Conservation (phyloP, 1,140 invertebrate species). For the Andrena cerasifolii region DNA sequence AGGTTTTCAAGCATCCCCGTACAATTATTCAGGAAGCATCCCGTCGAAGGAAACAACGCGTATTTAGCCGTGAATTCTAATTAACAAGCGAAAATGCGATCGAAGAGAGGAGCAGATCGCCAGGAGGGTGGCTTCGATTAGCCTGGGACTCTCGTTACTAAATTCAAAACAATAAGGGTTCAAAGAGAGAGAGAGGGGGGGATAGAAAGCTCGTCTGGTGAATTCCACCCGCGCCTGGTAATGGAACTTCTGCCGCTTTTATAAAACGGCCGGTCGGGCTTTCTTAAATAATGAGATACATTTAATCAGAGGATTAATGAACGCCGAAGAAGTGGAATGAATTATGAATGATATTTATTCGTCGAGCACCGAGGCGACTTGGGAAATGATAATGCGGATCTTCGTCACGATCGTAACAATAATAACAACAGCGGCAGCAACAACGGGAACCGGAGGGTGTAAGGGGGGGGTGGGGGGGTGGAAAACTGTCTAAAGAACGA, state of each 20-base stretch:
- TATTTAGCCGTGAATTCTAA: slow-evolving; percentile 43
- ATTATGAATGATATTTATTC: slow-evolving; percentile 79
- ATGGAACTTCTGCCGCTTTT: slow-evolving; percentile 65
- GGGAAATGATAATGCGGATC: slow-evolving; percentile 68
- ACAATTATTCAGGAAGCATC: slow-evolving; percentile 25
- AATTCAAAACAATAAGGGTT: slow-evolving; percentile 57
- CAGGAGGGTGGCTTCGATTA: slow-evolving; percentile 36
- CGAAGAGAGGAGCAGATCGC: slow-evolving; percentile 18
- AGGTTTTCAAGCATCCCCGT: background rate
- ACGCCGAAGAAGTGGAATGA: slow-evolving; percentile 75
- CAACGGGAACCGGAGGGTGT: background rate
- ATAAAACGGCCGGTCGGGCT: slow-evolving; percentile 54
- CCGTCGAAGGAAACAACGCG: slow-evolving; percentile 28
- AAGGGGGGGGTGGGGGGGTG: background rate
- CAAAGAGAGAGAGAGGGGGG: slow-evolving; percentile 35
- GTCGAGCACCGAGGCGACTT: slow-evolving; percentile 63
- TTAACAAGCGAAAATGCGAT: slow-evolving; percentile 47
- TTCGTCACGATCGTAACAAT: slow-evolving; percentile 66
- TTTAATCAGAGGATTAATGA: slow-evolving; percentile 78
- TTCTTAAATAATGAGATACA: slow-evolving; percentile 76
- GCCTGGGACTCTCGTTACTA: slow-evolving; percentile 32
- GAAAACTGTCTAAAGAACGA: slow-evolving; percentile 5
- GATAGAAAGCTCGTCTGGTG: slow-evolving; percentile 10
- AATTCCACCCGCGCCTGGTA: slow-evolving; percentile 49
- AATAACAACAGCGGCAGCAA: slow-evolving; percentile 52